These are phyloP conservation scores for Hydrotaea cyrtoneurina DNA, from an alignment of 2,888 invertebrate genomes.

Conservation along the genomic window DNA sequence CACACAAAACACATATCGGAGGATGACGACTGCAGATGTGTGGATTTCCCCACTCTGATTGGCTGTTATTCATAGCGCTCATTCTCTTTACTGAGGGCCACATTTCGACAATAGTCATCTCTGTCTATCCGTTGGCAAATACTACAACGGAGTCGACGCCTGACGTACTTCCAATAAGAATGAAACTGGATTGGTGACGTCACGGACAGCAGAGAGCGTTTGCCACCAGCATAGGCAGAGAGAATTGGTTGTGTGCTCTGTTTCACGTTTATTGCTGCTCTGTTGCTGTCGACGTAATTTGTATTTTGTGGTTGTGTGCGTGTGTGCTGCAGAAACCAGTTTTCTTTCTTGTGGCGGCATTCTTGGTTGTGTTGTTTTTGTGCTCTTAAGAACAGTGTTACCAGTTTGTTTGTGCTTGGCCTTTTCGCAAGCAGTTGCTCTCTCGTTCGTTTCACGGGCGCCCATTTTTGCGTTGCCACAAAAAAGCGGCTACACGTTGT, in stretches of 20 bases:
- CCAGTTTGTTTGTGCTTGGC: conserved; percentile 44
- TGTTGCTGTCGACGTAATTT: neutral
- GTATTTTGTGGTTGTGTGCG: neutral
- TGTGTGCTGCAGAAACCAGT: conserved; percentile 28
- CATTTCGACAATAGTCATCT: neutral
- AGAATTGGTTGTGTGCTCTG: neutral
- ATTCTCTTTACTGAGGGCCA: conserved; percentile 18
- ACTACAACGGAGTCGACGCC: conserved; percentile 31
- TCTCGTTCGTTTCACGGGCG: conserved; percentile 66
- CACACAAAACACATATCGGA: conserved; percentile 25
- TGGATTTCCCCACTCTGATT: conserved; percentile 51
- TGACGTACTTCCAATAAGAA: conserved; percentile 50
- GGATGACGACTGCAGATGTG: neutral
- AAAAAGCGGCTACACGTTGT: conserved; percentile 69
- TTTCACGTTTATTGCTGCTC: neutral
- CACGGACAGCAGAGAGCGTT: conserved; percentile 66
- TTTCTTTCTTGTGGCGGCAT: neutral
- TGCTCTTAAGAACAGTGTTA: conserved; percentile 56
- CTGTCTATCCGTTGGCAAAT: conserved; percentile 5
- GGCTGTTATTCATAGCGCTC: conserved; percentile 31
- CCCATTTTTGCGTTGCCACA: conserved; percentile 71
- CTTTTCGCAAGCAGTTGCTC: conserved; percentile 69
- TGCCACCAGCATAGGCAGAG: too few relatives aligned
- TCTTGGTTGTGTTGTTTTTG: neutral
- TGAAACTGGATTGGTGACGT: conserved; percentile 70